These are phyloP conservation scores for Acronicta psi DNA, from an alignment of 2,888 invertebrate species.

Conservation along the genomic window DNA sequence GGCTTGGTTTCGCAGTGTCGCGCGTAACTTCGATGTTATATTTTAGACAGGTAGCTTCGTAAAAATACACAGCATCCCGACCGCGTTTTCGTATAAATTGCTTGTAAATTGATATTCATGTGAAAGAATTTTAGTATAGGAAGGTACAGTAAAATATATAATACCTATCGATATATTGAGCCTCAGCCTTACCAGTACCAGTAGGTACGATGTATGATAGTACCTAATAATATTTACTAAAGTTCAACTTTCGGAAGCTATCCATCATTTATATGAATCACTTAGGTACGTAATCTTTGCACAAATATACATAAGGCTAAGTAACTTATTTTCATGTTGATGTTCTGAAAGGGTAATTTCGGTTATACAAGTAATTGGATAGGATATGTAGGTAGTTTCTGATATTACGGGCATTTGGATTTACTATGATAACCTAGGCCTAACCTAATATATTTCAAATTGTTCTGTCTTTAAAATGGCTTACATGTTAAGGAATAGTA, in stretches of 20 bases:
- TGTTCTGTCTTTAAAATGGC: no score
- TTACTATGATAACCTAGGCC: no score
- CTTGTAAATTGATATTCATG: slow-evolving; percentile 34
- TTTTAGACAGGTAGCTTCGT: slow-evolving; percentile 30
- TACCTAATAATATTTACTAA: slow-evolving; percentile 44
- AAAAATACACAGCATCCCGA: slow-evolving; percentile 26
- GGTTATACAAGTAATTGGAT: not conserved
- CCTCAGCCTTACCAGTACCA: slow-evolving; percentile 12
- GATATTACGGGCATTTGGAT: no score
- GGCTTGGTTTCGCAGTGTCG: slow-evolving; percentile 3
- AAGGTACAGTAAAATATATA: slow-evolving; percentile 8
- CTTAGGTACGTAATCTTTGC: slow-evolving; percentile 43
- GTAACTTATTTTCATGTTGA: slow-evolving; percentile 23
- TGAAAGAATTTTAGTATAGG: slow-evolving; percentile 12
- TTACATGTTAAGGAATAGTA: not conserved
- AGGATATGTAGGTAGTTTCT: not conserved
- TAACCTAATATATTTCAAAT: no score
- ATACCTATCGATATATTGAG: slow-evolving; percentile 13
- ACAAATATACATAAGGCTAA: slow-evolving; percentile 38
- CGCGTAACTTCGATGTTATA: slow-evolving; percentile 28
- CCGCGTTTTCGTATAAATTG: slow-evolving; percentile 13
- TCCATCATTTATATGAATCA: slow-evolving; percentile 54
- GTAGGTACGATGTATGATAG: no score
- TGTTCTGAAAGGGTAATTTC: slow-evolving; percentile 19
- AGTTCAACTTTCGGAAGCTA: slow-evolving; percentile 40